These are phyloP conservation scores for Micronisus gabar DNA, from an alignment of 2,113 vertebrate species.

Conservation along the genomic window DNA sequence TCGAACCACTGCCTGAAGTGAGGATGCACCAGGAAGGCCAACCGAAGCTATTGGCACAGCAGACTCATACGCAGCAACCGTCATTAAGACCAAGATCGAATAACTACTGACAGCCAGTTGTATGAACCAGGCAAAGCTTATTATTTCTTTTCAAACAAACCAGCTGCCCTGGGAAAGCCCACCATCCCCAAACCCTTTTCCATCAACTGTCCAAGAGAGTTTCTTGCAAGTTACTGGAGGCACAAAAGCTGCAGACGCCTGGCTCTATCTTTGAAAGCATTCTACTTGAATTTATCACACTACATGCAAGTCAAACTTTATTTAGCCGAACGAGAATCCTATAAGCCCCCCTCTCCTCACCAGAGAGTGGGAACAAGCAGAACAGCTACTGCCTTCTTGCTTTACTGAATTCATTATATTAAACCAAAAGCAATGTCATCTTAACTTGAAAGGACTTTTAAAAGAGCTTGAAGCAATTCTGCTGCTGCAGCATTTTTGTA, in stretches of 20 bases:
- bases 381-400: slow-evolving; percentile 42
- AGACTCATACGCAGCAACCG: background rate
- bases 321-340: background rate
- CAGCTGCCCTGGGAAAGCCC: background rate
- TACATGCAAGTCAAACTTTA: slow-evolving; percentile 33
- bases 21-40: background rate
- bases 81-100: rapidly evolving
- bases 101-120: background rate
- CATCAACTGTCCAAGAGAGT: background rate
- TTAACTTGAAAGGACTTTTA: slow-evolving; percentile 58
- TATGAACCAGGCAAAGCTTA: background rate
- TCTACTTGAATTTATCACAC: slow-evolving; percentile 21
- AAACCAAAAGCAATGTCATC: slow-evolving; percentile 56
- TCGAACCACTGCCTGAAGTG: background rate
- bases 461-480: slow-evolving; percentile 58
- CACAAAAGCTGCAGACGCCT: background rate
- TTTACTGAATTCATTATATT: slow-evolving; percentile 50
- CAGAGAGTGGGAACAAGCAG: slow-evolving; percentile 28
- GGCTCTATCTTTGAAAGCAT: background rate
- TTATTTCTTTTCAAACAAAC: background rate
- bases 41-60: background rate
- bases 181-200: background rate
- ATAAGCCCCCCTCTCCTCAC: slow-evolving; percentile 37
- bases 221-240: background rate
- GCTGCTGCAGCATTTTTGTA: slow-evolving; percentile 40